Evolutionary conservation across 2,888 invertebrate genomes (phyloP).

Genomic region (Drosophila bunnanda): DNA sequence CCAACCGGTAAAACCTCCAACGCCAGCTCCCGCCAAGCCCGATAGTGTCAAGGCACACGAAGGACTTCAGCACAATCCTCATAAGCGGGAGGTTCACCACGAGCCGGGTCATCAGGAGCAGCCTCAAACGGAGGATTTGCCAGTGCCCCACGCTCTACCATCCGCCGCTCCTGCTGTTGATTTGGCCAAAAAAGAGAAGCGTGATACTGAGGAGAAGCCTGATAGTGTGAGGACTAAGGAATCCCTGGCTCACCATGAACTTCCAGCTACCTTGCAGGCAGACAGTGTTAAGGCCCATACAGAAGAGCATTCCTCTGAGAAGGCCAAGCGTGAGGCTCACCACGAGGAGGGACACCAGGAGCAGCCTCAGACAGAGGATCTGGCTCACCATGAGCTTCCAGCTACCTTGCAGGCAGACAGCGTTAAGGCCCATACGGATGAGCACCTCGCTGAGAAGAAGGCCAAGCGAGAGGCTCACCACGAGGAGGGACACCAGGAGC

Average conservation of each 20-base stretch:
- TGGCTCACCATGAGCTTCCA: not conserved
- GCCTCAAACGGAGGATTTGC: constrained; percentile 5
- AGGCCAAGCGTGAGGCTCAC: constrained; percentile 23
- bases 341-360: constrained; percentile 23
- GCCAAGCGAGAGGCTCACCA: constrained; percentile 21
- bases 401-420: not conserved
- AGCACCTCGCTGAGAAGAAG: constrained; percentile 5
- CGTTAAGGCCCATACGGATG: not conserved
- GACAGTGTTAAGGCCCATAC: not conserved
- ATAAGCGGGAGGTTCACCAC: constrained; percentile 25
- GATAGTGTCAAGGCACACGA: constrained; percentile 14
- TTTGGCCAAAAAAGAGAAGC: constrained; percentile 22
- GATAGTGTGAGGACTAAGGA: constrained; percentile 16
- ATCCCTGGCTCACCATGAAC: not conserved
- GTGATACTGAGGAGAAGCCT: constrained; percentile 31
- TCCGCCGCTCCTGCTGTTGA: not conserved
- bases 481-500: constrained; percentile 20
- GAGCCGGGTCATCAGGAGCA: constrained; percentile 20
- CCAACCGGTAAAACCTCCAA: not conserved
- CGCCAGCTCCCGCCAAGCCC: not conserved
- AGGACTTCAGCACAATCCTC: constrained; percentile 6
- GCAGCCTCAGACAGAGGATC: constrained; percentile 7
- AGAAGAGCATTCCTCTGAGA: not conserved
- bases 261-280: not conserved
- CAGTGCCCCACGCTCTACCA: not conserved